Base-by-base conservation (phyloP, 1,140 invertebrate species). In the Drosophila ananassae region DNA sequence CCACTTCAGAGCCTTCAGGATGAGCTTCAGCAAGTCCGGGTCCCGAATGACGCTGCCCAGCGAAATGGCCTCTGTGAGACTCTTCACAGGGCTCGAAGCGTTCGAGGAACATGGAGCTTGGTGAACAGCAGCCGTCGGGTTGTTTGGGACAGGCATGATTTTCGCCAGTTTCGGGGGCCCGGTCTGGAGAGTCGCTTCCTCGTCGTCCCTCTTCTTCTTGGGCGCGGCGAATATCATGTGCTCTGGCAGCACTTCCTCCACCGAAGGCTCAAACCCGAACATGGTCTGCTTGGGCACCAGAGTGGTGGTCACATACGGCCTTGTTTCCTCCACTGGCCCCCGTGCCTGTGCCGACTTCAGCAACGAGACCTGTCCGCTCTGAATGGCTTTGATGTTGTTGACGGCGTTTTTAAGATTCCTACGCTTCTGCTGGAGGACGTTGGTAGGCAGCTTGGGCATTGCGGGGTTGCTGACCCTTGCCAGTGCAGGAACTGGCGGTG, bases 1-100 rank as follows among this genome's bases (percentile, higher is more conserved):
- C 91, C 91, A 92, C 74, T 92, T 90, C 0, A 92, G 67, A 0
- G 91, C 91, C 39, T 91, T 91, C 2, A 92, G 57, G 54, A 92
- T 92, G 1, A 92, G 72, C 57, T 80, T 92, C 4, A 92, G 52
- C n/a, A 92, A 59, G 60, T 92, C 89, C 2, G 77, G 66, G 78
- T 92, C 91, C 34, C 87, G 72, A 24, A 92, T 91, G 8, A 91
- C 89, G 47, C 79, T 79, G 4, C 91, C 91, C 21, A 92, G 55
- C 12, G 79, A 75, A 58, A 92, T 81, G 3, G 82, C 58, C 25
- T 91, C 90, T 5, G 90, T 76, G 8, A 91, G 64, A 34, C 54
- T 73, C n/a, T 51, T 82, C 2, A 79, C 64, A 58, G n/a, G 77
- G 2, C 39, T 10, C 12, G 39, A 41, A 79, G 28, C 32, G 12